phyloP scores from a whole-genome alignment of 2,797 vertebrate genomes.

The Huso huso region DNA sequence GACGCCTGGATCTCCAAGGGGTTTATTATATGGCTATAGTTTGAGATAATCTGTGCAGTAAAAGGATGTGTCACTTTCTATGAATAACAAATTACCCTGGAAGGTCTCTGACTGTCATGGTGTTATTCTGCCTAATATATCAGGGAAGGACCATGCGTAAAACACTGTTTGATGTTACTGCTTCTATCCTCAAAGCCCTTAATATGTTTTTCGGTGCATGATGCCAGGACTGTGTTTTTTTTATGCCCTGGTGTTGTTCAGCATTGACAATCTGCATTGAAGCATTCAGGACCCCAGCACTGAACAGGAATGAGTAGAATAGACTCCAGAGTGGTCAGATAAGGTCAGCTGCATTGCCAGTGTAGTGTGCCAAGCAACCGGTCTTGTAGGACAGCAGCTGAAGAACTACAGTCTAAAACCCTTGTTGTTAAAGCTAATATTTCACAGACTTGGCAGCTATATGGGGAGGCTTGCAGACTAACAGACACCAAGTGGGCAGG shows the following conservation, averaged over 20 bases:
- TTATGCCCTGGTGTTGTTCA: background rate
- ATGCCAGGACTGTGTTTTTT: constrained; percentile 12
- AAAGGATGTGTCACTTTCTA: constrained; percentile 22
- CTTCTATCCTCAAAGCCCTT: constrained; percentile 10
- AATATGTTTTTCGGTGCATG: background rate
- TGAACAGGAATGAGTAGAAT: background rate
- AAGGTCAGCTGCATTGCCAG: constrained; percentile 13
- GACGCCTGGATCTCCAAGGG: constrained; percentile 15
- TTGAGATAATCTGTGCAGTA: constrained; percentile 18
- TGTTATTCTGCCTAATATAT: constrained; percentile 4
- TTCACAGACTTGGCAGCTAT: too few species aligned
- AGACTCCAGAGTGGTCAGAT: background rate
- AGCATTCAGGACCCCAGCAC: background rate
- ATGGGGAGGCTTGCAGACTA: too few species aligned
- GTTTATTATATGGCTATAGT: constrained; percentile 14
- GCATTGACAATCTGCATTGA: constrained; percentile 14
- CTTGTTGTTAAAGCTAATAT: too few species aligned
- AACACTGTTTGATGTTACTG: constrained; percentile 6
- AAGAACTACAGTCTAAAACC: background rate
- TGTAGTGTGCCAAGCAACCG: constrained; percentile 5
- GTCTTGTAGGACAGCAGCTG: constrained; percentile 6
- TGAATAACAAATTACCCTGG: constrained; percentile 23
- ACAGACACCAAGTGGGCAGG: too few species aligned
- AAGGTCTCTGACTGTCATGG: constrained; percentile 11
- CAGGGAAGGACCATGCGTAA: background rate